phyloP scores from a whole-genome alignment of 2,797 vertebrate genomes.

The Neopelma chrysocephalum region DNA sequence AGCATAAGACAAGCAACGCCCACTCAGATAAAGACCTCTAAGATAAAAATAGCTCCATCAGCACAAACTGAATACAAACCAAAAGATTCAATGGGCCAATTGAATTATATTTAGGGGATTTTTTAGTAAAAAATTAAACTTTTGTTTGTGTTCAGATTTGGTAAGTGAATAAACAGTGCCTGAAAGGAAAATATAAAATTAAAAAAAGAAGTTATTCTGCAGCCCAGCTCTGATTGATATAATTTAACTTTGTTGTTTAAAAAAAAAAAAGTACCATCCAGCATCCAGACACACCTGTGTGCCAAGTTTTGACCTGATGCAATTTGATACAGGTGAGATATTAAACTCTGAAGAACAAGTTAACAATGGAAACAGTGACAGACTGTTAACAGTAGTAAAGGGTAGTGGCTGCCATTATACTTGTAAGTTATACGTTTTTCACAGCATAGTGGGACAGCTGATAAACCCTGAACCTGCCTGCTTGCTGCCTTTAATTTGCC shows the following conservation, averaged over 20 bases:
- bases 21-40: not conserved
- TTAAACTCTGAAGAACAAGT: constrained; percentile 8
- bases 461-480: not conserved
- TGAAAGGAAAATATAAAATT: not conserved
- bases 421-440: not conserved
- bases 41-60: not conserved
- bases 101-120: not conserved
- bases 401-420: not conserved
- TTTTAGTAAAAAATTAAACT: not conserved
- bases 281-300: not conserved
- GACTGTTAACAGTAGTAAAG: not conserved
- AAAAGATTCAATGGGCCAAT: not conserved
- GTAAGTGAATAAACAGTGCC: not conserved
- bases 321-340: constrained; percentile 41
- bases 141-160: not conserved
- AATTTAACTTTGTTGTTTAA: not conserved
- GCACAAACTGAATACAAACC: not conserved
- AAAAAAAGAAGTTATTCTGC: not conserved
- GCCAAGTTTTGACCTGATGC: not conserved
- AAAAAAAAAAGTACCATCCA: not conserved
- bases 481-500: not conserved
- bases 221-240: not conserved
- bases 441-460: not conserved
- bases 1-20: not conserved
- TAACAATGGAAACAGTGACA: constrained; percentile 22